A percentile compares a stretch with the other conserved stretches of the same genome.
Conservation (phyloP, 2,113 vertebrate species). For the Corydoras maculifer region DNA sequence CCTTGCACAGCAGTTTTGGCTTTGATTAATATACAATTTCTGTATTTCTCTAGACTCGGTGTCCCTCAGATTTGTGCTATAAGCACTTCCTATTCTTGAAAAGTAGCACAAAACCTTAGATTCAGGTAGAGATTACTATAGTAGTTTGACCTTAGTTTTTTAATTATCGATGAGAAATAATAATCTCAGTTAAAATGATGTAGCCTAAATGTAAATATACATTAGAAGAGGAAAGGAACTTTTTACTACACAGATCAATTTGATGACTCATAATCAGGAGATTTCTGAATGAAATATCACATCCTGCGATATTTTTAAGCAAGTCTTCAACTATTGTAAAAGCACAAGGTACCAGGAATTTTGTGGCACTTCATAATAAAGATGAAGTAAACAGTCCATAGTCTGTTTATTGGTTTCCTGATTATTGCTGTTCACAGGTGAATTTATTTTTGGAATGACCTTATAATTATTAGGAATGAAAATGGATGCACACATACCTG, state of each 20-base stretch:
- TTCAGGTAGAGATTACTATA: constrained; percentile 79
- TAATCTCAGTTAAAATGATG: constrained; percentile 63
- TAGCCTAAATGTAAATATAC: constrained; percentile 63
- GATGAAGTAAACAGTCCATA: constrained; percentile 61
- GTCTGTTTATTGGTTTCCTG: constrained; percentile 51
- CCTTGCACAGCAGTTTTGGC: constrained; percentile 52
- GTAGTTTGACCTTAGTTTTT: constrained; percentile 77
- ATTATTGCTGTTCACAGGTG: constrained; percentile 40
- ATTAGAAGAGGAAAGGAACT: constrained; percentile 62
- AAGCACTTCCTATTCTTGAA: constrained; percentile 73
- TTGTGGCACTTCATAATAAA: constrained; percentile 83
- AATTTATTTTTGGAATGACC: constrained; percentile 37
- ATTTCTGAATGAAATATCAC: constrained; percentile 54
- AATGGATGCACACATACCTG: constrained; percentile 39
- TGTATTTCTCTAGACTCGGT: constrained; percentile 44
- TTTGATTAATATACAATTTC: constrained; percentile 30
- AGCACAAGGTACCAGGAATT: constrained; percentile 82
- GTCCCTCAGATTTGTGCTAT: constrained; percentile 41
- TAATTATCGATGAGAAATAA: constrained; percentile 66
- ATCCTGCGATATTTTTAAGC: constrained; percentile 66
- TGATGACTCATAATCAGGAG: constrained; percentile 65
- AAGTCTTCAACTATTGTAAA: constrained; percentile 76
- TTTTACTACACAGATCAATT: constrained; percentile 75
- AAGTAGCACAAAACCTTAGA: constrained; percentile 82
- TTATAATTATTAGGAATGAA: constrained; percentile 42